Base-by-base conservation (phyloP, 2,797 vertebrate genomes). In the Chelmon rostratus region DNA sequence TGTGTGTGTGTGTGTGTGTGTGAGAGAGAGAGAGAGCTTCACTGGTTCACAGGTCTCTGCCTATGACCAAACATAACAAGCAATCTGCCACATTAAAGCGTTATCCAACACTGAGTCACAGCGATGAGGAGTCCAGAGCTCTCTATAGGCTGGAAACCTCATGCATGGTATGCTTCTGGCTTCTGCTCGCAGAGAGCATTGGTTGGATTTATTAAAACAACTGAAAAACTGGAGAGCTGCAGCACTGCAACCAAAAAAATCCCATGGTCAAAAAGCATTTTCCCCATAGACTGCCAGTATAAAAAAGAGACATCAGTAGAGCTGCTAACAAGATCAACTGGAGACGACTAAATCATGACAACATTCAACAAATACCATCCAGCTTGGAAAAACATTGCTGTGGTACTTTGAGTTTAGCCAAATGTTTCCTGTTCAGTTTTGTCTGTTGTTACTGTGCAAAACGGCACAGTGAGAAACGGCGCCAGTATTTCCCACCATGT, bases 51-150 rank as follows among this genome's bases (percentile, higher is more conserved):
- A 65, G 52, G 73, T 76, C 42, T 76, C n/a, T 78, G 74, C 52
- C 58, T 11, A 15, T 61, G 54, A 66, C 53, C 58, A 71, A 67
- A 85, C 56, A 73, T 71, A 72, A 80, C 71, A 75, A 57, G 67
- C 81, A 89, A 81, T 86, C 83, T 89, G 86, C 82, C 68, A 69
- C 46, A 68, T 73, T 68, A 56, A 64, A 68, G 50, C 64, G 50
- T 86, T 78, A 84, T 77, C 53, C 67, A 88, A 81, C 61, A n/a
- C 50, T 42, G 63, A 83, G 62, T 85, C 66, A 58, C 44, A 44
- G 38, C 11, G 42, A 64, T 40, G 63, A 66, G 13, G 46, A 42
- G 11, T 25, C 44, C 4, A 56, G 11, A 25, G 67, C 61, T 68
- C 54, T 67, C 62, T 10, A 42, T 9, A 65, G 74, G 50, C 50